Percentiles rank a stretch among this genome's conserved stretches.
phyloP scores from a whole-genome alignment of 2,113 vertebrate genomes.

The Atrichornis clamosus region DNA sequence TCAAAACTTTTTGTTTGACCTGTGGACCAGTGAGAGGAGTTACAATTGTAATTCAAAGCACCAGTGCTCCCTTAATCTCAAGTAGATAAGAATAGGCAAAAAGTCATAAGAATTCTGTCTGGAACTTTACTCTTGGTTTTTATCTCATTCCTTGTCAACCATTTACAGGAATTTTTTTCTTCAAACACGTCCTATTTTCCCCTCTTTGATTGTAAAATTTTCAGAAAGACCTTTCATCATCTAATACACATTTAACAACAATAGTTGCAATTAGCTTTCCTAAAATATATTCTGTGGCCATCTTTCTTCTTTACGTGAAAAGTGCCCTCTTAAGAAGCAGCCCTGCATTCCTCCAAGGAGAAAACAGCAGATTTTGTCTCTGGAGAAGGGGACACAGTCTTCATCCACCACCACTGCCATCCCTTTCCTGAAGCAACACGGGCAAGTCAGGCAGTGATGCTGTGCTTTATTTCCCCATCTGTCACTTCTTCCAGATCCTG shows the following conservation, averaged over 20 bases:
- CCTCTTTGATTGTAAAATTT: background rate
- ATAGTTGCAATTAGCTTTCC: background rate
- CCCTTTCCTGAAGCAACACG: background rate
- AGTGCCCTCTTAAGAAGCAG: background rate
- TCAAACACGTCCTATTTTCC: background rate
- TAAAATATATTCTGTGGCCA: background rate
- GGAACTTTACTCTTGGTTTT: background rate
- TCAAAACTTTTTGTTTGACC: background rate
- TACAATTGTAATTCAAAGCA: background rate
- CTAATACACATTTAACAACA: background rate
- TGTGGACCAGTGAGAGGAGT: background rate
- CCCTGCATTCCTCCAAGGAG: background rate
- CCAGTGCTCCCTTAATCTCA: background rate
- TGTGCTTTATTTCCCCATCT: background rate
- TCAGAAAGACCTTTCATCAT: background rate
- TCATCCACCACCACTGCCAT: background rate
- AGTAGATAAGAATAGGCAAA: background rate
- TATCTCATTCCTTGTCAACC: background rate
- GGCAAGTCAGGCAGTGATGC: accelerated
- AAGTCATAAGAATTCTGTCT: background rate
- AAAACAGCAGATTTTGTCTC: background rate
- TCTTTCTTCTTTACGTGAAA: background rate
- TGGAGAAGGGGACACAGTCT: background rate
- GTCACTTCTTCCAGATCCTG: background rate
- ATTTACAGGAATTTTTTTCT: background rate